Percentiles rank a stretch among this genome's conserved stretches.
Evolutionary conservation across 2,113 vertebrate genomes (phyloP).

Genomic region (Nothobranchius kuhntae): DNA sequence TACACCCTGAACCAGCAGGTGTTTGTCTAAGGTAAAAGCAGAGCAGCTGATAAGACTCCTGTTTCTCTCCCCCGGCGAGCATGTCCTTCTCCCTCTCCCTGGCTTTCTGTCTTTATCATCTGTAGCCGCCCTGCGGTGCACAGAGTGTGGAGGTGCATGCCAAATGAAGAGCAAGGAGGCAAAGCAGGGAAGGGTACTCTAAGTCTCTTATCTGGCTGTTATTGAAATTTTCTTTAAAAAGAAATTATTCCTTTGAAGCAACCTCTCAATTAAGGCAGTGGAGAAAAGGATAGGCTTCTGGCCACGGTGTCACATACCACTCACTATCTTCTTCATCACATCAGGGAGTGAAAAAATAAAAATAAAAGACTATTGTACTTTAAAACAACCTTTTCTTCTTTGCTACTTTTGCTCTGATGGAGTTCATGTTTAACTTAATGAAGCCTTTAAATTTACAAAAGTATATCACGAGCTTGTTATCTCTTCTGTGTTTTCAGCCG

Average conservation of each 20-base stretch:
- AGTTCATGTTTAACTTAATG: too few relatives aligned
- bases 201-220: conserved; percentile 53
- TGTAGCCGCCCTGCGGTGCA: conserved; percentile 32
- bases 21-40: conserved; percentile 60
- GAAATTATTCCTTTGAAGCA: conserved; percentile 43
- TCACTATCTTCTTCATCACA: conserved; percentile 15
- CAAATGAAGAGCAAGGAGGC: conserved; percentile 47
- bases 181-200: conserved; percentile 16
- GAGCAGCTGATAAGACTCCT: conserved; percentile 35
- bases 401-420: too few relatives aligned
- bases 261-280: conserved; percentile 38
- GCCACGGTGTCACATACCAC: not conserved
- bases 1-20: conserved; percentile 60
- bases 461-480: conserved; percentile 18
- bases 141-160: conserved; percentile 35
- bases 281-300: conserved; percentile 17
- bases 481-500: conserved; percentile 10
- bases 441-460: too few relatives aligned
- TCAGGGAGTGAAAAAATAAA: not conserved
- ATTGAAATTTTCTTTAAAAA: conserved; percentile 42
- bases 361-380: conserved; percentile 10
- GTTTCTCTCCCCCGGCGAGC: conserved; percentile 1
- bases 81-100: conserved; percentile 23
- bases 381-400: not conserved
- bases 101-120: conserved; percentile 43